Evolutionary conservation across 2,113 vertebrate species (phyloP).

Genomic region (Gnathonemus longibarbis): DNA sequence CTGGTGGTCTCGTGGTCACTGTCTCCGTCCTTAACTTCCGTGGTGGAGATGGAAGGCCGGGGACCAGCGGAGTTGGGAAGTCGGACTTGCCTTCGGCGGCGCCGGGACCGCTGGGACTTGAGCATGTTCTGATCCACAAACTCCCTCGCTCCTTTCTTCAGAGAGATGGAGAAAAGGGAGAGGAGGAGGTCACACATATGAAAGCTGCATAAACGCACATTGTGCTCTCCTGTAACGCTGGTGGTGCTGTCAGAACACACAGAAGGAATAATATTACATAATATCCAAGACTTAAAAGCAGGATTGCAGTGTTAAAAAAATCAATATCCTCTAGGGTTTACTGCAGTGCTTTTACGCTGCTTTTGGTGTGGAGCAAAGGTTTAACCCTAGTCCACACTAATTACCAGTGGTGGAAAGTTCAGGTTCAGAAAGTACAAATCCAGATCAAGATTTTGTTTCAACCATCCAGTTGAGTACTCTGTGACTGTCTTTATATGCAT

Average conservation of each 20-base stretch:
- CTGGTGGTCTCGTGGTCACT: conserved; percentile 93
- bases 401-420: neutral
- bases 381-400: neutral
- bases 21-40: conserved; percentile 78
- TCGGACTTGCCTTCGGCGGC: conserved; percentile 67
- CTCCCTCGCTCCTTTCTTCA: conserved; percentile 94
- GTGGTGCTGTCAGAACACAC: neutral
- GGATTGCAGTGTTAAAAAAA: neutral
- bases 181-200: neutral
- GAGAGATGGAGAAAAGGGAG: neutral
- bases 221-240: neutral
- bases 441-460: too few relatives aligned
- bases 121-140: conserved; percentile 85
- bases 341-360: neutral
- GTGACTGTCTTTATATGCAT: too few relatives aligned
- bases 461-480: too few relatives aligned
- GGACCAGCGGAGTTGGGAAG: conserved; percentile 65
- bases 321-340: neutral
- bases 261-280: neutral
- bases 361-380: neutral
- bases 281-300: neutral
- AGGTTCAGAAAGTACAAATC: too few relatives aligned
- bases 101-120: conserved; percentile 75
- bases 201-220: neutral
- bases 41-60: conserved; percentile 53